Conservation (phyloP, 2,888 invertebrate species). For the Drosophila multiciliata region DNA sequence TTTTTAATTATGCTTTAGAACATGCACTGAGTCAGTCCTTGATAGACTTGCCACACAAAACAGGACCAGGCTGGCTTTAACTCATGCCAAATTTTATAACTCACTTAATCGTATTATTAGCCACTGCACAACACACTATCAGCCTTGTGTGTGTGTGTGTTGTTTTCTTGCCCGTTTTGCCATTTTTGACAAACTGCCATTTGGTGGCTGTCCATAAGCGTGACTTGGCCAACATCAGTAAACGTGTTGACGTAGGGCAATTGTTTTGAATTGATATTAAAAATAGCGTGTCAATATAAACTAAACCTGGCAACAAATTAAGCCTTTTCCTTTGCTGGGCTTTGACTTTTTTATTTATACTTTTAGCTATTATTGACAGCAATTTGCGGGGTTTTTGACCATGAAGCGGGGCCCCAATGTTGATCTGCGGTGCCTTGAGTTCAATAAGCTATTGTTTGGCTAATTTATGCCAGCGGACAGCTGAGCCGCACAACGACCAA, state of each 20-base stretch:
- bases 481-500: conserved; percentile 4
- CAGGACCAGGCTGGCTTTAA: conserved; percentile 13
- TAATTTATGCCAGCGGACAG: conserved; percentile 64
- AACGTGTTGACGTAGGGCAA: conserved; percentile 67
- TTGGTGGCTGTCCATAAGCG: conserved; percentile 54
- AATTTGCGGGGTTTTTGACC: conserved; percentile 73
- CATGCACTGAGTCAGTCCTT: conserved; percentile 24
- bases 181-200: conserved; percentile 61
- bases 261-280: conserved; percentile 64
- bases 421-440: conserved; percentile 49
- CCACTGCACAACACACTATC: conserved; percentile 17
- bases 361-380: conserved; percentile 68
- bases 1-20: conserved; percentile 33
- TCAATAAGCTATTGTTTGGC: conserved; percentile 74
- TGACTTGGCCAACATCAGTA: conserved; percentile 47
- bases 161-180: conserved; percentile 44
- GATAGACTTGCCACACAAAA: conserved; percentile 23
- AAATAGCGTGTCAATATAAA: conserved; percentile 72
- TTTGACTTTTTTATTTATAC: conserved; percentile 22
- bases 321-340: conserved; percentile 60
- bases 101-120: conserved; percentile 36
- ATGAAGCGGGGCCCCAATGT: conserved; percentile 55
- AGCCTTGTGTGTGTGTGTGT: conserved; percentile 15
- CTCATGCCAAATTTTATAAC: conserved; percentile 23
- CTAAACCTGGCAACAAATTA: conserved; percentile 65